Conservation (phyloP, 1,140 invertebrate species). For the Caenorhabditis briggsae region DNA sequence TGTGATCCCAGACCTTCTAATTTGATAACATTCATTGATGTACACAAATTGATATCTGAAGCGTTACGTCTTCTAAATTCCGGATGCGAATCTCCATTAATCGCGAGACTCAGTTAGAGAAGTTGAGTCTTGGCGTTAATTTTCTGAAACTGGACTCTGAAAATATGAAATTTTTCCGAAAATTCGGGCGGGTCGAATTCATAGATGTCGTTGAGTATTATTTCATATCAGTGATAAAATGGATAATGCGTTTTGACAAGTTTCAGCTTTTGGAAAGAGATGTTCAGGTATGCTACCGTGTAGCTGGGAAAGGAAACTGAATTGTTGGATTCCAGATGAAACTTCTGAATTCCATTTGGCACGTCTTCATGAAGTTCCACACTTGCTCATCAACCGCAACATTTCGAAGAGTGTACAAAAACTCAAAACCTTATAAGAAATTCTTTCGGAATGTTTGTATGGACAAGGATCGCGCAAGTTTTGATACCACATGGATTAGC, state of each 20-base stretch:
- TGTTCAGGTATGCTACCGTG: not conserved
- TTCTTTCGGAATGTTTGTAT: not conserved
- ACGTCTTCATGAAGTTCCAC: not conserved
- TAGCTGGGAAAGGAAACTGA: not conserved
- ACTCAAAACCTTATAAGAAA: no score
- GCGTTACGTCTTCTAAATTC: not conserved
- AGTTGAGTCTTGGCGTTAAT: not conserved
- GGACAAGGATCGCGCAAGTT: no score
- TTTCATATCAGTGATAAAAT: not conserved
- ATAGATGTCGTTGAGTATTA: not conserved
- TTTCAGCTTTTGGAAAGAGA: not conserved
- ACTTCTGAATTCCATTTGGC: not conserved
- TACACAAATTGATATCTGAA: not conserved
- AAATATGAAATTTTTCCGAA: not conserved
- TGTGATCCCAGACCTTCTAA: not conserved
- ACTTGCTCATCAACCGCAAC: not conserved
- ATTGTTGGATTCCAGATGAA: not conserved
- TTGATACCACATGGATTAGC: constrained; percentile 2
- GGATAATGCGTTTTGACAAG: not conserved
- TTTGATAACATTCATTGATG: not conserved
- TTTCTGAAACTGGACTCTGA: not conserved
- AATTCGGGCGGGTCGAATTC: not conserved
- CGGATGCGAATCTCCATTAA: not conserved
- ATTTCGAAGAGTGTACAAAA: not conserved
- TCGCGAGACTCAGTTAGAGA: not conserved